A percentile compares a stretch with the other conserved stretches of the same genome.
Conservation (phyloP, 2,113 vertebrate species). For the Carollia perspicillata region DNA sequence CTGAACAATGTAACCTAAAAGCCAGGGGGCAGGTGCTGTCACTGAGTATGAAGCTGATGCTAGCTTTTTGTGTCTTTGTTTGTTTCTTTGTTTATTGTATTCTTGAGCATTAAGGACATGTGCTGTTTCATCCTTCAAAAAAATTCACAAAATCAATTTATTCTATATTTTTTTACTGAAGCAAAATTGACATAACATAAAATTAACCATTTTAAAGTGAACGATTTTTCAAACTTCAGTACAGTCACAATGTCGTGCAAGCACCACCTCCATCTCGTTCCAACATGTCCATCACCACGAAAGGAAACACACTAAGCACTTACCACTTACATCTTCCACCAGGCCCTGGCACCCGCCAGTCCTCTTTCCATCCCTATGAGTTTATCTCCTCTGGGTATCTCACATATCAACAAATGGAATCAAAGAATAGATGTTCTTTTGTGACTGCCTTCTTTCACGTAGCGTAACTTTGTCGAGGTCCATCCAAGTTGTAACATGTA, state of each 20-base stretch:
- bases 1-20: background rate
- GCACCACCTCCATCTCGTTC: background rate
- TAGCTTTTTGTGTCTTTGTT: background rate
- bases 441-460: background rate
- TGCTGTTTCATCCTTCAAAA: background rate
- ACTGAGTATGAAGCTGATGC: background rate
- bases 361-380: background rate
- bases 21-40: background rate
- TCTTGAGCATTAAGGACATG: background rate
- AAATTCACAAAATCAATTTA: slow-evolving; percentile 8
- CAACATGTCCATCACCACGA: background rate
- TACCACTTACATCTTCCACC: too few relatives aligned
- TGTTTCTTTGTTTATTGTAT: background rate
- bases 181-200: background rate
- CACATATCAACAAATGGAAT: background rate
- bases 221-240: background rate
- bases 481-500: background rate
- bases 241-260: background rate
- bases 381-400: background rate
- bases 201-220: background rate
- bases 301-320: background rate
- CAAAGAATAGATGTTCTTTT: background rate
- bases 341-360: background rate
- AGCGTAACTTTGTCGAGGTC: background rate
- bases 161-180: background rate